These are phyloP conservation scores for Archilochus colubris DNA, from an alignment of 2,113 vertebrate species.

Conservation along the genomic window DNA sequence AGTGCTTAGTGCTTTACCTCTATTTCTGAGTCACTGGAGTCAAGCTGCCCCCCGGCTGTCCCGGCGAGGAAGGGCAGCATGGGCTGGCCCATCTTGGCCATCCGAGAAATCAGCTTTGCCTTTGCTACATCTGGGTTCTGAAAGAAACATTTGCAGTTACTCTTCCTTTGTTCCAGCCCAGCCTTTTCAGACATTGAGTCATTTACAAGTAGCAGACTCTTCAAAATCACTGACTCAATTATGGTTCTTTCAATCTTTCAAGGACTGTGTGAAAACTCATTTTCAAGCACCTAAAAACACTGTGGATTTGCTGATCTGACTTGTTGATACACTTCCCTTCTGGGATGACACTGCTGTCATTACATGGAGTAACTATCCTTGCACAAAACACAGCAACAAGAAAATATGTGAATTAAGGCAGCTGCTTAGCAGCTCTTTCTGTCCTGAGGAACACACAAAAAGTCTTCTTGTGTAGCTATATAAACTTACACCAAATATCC, in stretches of 20 bases:
- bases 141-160: not conserved
- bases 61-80: slow-evolving; percentile 91
- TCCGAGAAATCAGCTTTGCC: slow-evolving; percentile 95
- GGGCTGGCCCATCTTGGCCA: slow-evolving; percentile 98
- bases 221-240: not conserved
- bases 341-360: not conserved
- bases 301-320: not conserved
- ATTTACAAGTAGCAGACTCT: not conserved
- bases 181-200: not conserved
- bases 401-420: not conserved
- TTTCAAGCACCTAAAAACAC: not conserved
- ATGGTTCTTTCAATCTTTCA: not conserved
- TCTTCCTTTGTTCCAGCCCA: not conserved
- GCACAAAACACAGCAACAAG: not conserved
- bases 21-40: slow-evolving; percentile 91
- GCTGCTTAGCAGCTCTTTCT: not conserved
- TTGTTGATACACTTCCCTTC: not conserved
- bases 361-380: not conserved
- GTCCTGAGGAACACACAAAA: not conserved
- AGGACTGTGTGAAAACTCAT: not conserved
- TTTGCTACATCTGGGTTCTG: slow-evolving; percentile 92
- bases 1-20: slow-evolving; percentile 78
- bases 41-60: slow-evolving; percentile 80
- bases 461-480: not conserved
- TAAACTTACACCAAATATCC: not conserved